Base-by-base conservation (phyloP, 2,113 vertebrate species). In the Oryzias woworae region DNA sequence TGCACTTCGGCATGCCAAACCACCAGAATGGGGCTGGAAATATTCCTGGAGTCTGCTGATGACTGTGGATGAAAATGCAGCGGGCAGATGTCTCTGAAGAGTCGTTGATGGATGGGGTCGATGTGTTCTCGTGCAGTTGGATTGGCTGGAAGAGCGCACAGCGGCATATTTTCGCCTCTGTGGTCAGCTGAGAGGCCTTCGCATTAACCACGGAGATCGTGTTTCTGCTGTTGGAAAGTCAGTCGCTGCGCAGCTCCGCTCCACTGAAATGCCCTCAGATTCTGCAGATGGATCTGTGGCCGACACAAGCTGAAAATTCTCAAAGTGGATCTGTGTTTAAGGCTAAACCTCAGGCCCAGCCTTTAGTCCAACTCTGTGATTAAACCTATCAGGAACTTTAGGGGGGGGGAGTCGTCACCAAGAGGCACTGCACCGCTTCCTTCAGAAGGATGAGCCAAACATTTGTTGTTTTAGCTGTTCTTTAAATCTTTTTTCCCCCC, bases 71-170 rank as follows among this genome's bases (percentile, higher is more conserved):
- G 65, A 54, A 28, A 64, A 80, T 7, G 63, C 58, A 14, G 60
- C 16, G 73, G 62, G 71, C 66, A 55, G 52, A 54, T 75, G 80
- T 85, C 80, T 71, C 77, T 75, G 82, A 85, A 83, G 48, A 48
- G 24, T 2, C 24, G 7, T 22, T 22, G 78, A 66, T 73, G 46
- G 61, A 69, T 66, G 48, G 53, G 59, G 52, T 7, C 26, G 55
- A 69, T 56, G 64, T 59, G 47, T 18, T 70, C 62, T 62, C 74
- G 59, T 63, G 66, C 57, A 62, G 73, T 69, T 24, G 53, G 76
- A 78, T 73, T 45, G 63, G 54, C 58, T 77, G 61, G 53, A 66
- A 71, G 49, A 5, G 70, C 58, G 26, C 7, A 3, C 28, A 61
- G 71, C 71, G 75, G 77, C 64, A 69, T 59, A 65, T 57, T 74